Percentiles rank a stretch among this genome's conserved stretches.
Conservation (phyloP, 2,113 vertebrate genomes). For the Hiodon alosoides region DNA sequence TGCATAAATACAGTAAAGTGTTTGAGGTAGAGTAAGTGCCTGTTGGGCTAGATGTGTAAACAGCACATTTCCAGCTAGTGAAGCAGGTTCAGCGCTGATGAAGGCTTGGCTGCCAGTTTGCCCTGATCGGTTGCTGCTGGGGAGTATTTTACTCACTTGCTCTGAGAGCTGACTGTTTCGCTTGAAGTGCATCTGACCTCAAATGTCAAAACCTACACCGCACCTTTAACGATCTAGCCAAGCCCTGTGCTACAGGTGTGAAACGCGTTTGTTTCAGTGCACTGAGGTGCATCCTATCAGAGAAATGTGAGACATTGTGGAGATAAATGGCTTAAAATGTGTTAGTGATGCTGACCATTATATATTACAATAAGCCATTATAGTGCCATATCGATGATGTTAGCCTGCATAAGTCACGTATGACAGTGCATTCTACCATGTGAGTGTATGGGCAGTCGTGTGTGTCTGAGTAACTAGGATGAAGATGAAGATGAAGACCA, state of each 20-base stretch:
- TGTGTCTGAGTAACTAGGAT: no score
- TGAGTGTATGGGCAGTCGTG: no score
- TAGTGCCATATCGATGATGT: no score
- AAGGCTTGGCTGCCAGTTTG: neutral
- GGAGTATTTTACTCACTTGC: neutral
- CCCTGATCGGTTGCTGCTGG: neutral
- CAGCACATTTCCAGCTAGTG: neutral
- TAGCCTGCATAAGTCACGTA: no score
- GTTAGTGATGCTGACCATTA: no score
- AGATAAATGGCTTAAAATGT: neutral
- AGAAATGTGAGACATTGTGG: neutral
- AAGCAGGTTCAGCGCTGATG: neutral
- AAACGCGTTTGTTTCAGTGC: neutral
- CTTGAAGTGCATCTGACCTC: constrained; percentile 1
- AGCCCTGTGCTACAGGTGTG: neutral
- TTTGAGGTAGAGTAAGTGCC: neutral
- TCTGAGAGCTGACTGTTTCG: neutral
- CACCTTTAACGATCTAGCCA: neutral
- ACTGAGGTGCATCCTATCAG: neutral
- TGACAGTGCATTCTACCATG: no score
- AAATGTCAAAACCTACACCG: neutral
- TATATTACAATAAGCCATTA: no score
- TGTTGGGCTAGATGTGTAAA: neutral
- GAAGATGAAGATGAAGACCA: no score
- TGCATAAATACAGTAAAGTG: neutral